phyloP scores from a whole-genome alignment of 2,888 invertebrate species.

The Watsonalla cultraria region DNA sequence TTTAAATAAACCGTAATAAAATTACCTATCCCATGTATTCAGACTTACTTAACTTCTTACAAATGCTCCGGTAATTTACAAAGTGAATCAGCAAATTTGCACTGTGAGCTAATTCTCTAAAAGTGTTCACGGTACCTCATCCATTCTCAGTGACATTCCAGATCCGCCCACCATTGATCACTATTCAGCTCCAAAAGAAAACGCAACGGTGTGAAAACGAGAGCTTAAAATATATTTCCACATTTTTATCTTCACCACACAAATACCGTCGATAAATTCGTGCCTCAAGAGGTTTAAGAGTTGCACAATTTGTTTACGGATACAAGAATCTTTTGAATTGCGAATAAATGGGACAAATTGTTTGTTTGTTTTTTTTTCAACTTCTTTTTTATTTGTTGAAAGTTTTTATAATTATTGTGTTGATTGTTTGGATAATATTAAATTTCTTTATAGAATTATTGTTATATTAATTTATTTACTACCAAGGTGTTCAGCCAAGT shows the following conservation, averaged over 20 bases:
- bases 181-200: constrained; percentile 11
- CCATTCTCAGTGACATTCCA: constrained; percentile 1
- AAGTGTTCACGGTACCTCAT: constrained; percentile 1
- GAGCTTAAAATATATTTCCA: constrained; percentile 26
- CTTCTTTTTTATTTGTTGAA: too few species aligned
- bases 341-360: too few species aligned
- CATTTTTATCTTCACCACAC: constrained; percentile 15
- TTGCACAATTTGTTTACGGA: background rate
- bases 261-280: constrained; percentile 18
- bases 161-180: constrained; percentile 10
- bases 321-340: background rate
- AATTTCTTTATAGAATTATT: too few species aligned
- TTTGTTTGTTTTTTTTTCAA: too few species aligned
- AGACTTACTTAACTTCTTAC: too few species aligned
- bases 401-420: too few species aligned
- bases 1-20: too few species aligned
- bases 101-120: constrained; percentile 4
- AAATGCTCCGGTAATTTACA: too few species aligned
- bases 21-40: too few species aligned
- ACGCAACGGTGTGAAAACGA: constrained; percentile 26
- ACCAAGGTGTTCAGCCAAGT: too few species aligned
- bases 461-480: too few species aligned
- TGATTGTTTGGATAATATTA: too few species aligned
- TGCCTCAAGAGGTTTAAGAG: background rate
- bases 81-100: background rate